Evolutionary conservation across 2,888 invertebrate species (phyloP), one percentile per base, ranked within the genome.

Genomic region (Tiliacea citrago): DNA sequence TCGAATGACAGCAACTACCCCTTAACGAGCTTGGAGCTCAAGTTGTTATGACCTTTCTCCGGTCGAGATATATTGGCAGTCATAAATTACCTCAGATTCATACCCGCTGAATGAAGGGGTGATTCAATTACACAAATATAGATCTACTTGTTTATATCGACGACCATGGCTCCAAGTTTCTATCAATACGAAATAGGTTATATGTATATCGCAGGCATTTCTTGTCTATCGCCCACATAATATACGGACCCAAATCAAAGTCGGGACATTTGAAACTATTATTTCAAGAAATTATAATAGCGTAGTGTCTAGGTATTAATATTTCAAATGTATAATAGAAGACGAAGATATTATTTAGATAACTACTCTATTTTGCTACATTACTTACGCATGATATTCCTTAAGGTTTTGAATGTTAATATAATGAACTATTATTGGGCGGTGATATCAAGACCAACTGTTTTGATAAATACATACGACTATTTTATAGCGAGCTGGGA

Each of bases 41-140:
- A 78, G 67, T 81, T 86, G 84, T 86, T 86, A 78, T 75, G 58
- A 81, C 65, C 73, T 75, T 75, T 83, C 79, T 73, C 67, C 62
- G 68, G 51, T 61, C 61, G 58, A 72, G 67, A 77, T 77, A 74
- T 85, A 82, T 86, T 68, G 73, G 49, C 63, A 75, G 71, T 76
- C 75, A 87, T 73, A 85, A 71, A 79, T 85, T 79, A 85, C 83
- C 73, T 75, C 69, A 67, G 75, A 76, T 65, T 80, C 68, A 66
- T 61, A 68, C 72, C 57, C 13, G 60, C 24, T 75, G 60, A 73
- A 84, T 71, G 47, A 73, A 62, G 45, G 68, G 21, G 63, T 77
- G 69, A 82, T 85, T 87, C 76, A 75, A 87, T 87, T 75, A 82
- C 73, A 77, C 66, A 71, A 69, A 85, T 84, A 81, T 82, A 69